Percentiles rank a stretch among this genome's conserved stretches.
These are phyloP conservation scores for Lagorchestes hirsutus DNA, from an alignment of 2,797 vertebrate genomes.

Conservation along the genomic window DNA sequence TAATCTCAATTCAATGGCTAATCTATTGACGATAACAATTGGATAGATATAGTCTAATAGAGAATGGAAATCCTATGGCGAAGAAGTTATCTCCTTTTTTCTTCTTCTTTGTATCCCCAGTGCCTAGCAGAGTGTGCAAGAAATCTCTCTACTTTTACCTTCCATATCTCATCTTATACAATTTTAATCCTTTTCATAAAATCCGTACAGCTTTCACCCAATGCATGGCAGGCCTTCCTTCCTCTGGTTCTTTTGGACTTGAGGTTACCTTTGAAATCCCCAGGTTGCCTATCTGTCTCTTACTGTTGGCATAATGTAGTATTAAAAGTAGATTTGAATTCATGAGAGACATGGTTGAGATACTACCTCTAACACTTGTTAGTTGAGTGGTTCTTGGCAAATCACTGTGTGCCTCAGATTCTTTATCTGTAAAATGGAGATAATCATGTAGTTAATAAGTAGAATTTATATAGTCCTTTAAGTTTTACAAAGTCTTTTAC, in stretches of 20 bases:
- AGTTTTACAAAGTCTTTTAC: neutral
- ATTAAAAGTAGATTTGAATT: constrained; percentile 10
- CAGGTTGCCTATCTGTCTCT: neutral
- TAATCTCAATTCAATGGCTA: neutral
- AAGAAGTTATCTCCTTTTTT: neutral
- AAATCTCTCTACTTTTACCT: neutral
- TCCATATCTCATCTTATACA: neutral
- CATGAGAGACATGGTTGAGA: neutral
- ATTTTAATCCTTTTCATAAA: neutral
- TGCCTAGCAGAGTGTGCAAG: neutral
- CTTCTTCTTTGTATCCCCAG: neutral
- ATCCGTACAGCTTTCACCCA: neutral
- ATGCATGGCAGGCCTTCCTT: no score
- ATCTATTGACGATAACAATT: neutral
- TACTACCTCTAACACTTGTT: neutral
- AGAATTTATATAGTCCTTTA: neutral
- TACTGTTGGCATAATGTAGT: neutral
- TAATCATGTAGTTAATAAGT: neutral
- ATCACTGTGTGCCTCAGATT: neutral
- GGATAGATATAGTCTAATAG: no score
- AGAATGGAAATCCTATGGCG: neutral
- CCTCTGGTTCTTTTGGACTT: neutral
- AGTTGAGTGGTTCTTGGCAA: neutral
- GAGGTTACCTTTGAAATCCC: neutral
- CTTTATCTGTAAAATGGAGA: neutral